Evolutionary conservation across 2,888 invertebrate genomes (phyloP).

Genomic region (Nesidiocoris tenuis): DNA sequence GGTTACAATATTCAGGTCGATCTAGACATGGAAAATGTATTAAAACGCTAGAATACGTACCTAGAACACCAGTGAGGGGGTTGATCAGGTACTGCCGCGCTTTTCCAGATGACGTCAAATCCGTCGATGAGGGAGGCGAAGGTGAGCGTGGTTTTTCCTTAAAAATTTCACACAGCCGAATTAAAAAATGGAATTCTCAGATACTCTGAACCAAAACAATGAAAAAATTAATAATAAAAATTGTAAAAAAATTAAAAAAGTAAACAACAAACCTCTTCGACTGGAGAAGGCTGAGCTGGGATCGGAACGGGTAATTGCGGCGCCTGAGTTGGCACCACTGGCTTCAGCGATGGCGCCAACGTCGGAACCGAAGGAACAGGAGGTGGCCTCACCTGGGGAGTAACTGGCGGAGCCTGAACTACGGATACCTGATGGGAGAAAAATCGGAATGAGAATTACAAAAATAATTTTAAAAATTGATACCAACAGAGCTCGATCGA

Average conservation of each 20-base stretch:
- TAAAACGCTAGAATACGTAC: no score
- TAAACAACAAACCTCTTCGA: not conserved
- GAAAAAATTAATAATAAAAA: not conserved
- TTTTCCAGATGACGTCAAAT: conserved; percentile 45
- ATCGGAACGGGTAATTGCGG: not conserved
- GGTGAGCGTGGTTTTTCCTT: conserved; percentile 38
- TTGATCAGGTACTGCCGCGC: conserved; percentile 78
- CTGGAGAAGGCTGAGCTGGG: not conserved
- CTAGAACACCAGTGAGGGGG: conserved; percentile 67
- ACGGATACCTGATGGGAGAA: conserved; percentile 16
- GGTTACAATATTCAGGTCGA: no score
- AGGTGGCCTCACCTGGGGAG: not conserved
- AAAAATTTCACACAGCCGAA: no score
- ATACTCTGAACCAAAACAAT: not conserved
- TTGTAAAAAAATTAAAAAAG: no score
- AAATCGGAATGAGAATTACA: no score
- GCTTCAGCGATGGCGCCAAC: not conserved
- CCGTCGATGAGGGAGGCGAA: conserved; percentile 27
- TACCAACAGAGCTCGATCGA: no score
- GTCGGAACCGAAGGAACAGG: not conserved
- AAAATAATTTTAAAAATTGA: not conserved
- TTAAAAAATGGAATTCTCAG: no score
- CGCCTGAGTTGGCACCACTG: no score
- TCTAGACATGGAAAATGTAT: no score
- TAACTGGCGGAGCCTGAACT: conserved; percentile 8